Conservation (phyloP, 1,140 invertebrate genomes). For the Metopolophium dirhodum region DNA sequence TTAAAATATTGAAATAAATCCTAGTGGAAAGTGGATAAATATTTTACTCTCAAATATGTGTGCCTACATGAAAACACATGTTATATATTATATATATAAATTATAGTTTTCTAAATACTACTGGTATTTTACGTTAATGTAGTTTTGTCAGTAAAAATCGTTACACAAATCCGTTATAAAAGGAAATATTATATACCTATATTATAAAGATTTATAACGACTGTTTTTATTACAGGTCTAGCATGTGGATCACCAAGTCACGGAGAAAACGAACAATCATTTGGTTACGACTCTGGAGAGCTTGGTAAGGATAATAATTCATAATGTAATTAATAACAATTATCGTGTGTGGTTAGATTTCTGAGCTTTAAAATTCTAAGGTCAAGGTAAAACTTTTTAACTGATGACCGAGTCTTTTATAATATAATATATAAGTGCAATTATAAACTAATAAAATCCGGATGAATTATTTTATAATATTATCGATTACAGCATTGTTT, state of each 20-base stretch:
- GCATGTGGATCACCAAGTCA: constrained; percentile 10
- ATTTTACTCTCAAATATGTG: background rate
- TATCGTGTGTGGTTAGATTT: background rate
- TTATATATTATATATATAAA: background rate
- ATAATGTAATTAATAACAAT: background rate
- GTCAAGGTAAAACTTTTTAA: background rate
- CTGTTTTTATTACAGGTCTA: constrained; percentile 26
- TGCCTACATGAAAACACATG: background rate
- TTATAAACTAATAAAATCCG: background rate
- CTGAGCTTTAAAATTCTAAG: background rate
- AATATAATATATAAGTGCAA: background rate
- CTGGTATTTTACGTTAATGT: background rate
- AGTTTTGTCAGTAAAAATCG: background rate
- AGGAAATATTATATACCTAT: too few relatives aligned
- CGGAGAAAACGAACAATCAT: constrained; percentile 32
- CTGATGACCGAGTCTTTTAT: background rate
- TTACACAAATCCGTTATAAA: background rate
- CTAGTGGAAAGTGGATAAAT: background rate
- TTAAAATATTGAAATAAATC: background rate
- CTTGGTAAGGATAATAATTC: constrained; percentile 13
- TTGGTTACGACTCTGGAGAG: constrained; percentile 49
- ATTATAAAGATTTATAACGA: background rate
- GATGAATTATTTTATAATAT: background rate
- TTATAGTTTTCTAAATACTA: background rate
- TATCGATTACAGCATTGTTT: background rate